Conservation (phyloP, 2,797 vertebrate species). For the Salmo trutta region DNA sequence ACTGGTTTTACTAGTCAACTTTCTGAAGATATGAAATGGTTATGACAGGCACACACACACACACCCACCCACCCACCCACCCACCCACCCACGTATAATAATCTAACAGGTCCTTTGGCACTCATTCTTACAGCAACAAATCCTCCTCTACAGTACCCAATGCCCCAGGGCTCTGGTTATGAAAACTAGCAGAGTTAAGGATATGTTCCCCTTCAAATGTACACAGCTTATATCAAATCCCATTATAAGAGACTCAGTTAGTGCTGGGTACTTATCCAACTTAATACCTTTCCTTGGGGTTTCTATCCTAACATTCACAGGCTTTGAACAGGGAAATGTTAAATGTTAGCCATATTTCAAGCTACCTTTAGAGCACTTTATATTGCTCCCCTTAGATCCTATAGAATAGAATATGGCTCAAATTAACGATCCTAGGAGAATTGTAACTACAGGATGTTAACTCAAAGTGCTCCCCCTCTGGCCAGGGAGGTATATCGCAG, state of each 20-base stretch:
- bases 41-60: not conserved
- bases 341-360: not conserved
- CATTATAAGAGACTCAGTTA: constrained; percentile 1
- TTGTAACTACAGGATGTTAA: not conserved
- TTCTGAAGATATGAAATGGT: not conserved
- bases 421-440: not conserved
- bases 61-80: not conserved
- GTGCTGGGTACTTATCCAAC: constrained; percentile 4
- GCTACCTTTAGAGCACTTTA: not conserved
- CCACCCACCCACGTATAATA: not conserved
- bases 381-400: not conserved
- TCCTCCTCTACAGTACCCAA: not conserved
- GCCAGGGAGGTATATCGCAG: not conserved
- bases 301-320: constrained; percentile 12
- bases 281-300: constrained; percentile 18
- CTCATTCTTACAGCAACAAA: not conserved
- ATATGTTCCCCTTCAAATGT: not conserved
- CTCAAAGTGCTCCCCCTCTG: not conserved
- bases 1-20: not conserved
- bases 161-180: not conserved
- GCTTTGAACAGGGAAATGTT: constrained; percentile 1
- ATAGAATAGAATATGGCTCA: not conserved
- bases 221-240: constrained; percentile 8
- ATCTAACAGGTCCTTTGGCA: not conserved
- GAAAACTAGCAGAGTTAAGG: not conserved